Base-by-base conservation (phyloP, 2,888 invertebrate species). In the Cephus pulcher region DNA sequence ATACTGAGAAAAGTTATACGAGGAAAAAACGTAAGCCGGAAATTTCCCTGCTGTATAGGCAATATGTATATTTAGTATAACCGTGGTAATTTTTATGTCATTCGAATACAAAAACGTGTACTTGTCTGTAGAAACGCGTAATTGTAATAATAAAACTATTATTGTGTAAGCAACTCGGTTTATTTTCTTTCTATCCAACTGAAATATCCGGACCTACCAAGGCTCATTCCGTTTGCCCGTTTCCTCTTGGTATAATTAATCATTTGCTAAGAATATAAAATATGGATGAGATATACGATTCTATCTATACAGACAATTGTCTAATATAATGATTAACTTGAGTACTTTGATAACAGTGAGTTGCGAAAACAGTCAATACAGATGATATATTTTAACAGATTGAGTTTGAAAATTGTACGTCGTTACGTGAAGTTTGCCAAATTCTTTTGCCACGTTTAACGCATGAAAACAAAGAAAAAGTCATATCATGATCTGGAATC, bases 31-130 rank as follows among this genome's bases (percentile, higher is more conserved):
- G 30, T 33, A 3, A 23, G 30, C 71, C 71, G 71, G 30, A 71
- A 71, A 71, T 34, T 32, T 71, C 12, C 23, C 71, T 33, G 9
- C 12, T 30, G 56, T 23, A 56, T 56, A 71, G 71, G 34, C 71
- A 32, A 71, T 71, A 71, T 71, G 71, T 71, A 71, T 71, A 71
- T 71, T 71, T 71, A 71, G 34, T 34, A 23, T 33, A 34, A 71
- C 34, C 12, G 23, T 71, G 71, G 71, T 30, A 71, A 34, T 71
- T 71, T 71, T 71, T 71, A 71, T 71, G 71, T 71, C 23, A 56
- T 56, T 56, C 56, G 2, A 56, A 56, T 56, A 23, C 56, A 23
- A 56, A 56, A 56, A 56, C 56, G 56, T 56, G 56, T 56, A 56
- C 23, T 56, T 56, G 56, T 56, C 56, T 56, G 23, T 56, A 56